Evolutionary conservation across 2,888 invertebrate species (phyloP), one percentile per base, ranked within the genome.

Genomic region (Cheilosia soror): DNA sequence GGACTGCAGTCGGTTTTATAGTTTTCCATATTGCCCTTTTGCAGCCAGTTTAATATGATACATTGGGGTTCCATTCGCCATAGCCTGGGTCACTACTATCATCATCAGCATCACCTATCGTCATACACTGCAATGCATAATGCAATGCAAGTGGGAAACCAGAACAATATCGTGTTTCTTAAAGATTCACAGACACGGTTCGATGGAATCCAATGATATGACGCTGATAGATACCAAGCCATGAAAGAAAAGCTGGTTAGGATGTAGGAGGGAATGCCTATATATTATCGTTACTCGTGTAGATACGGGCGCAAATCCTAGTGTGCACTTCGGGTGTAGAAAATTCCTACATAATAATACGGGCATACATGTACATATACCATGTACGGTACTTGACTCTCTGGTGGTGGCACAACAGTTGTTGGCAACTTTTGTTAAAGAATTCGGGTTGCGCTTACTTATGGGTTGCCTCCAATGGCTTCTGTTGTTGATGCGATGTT

Each of bases 141-240:
- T 79, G 66, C 72, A 62, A 78, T 77, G 72, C 72, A 68, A 83
- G 72, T 83, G 72, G 66, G 65, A 83, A 78, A 83, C 77, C 77
- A 78, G 82, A 78, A 72, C 77, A 83, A 78, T 77, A 71, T 82
- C 82, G 82, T 83, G 82, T 72, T 69, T 37, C 77, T 72, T 68
- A 77, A 65, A 82, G 77, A 77, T 83, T 68, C 82, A 68, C 82
- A 78, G 77, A 83, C 82, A 83, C 57, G 81, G 77, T 83, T 62
- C 82, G 77, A 83, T 83, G 77, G 66, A 72, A 72, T 83, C 53
- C 60, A n/a, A 72, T 62, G 82, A 82, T 82, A 82, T 49, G 66
- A 44, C 40, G 60, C 62, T 68, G 77, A 83, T 83, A 78, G 77
- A 83, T 77, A 63, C 69, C 49, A 29, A 63, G 66, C 57, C 47